Conservation (phyloP, 2,113 vertebrate genomes). For the Montifringilla adamsi region DNA sequence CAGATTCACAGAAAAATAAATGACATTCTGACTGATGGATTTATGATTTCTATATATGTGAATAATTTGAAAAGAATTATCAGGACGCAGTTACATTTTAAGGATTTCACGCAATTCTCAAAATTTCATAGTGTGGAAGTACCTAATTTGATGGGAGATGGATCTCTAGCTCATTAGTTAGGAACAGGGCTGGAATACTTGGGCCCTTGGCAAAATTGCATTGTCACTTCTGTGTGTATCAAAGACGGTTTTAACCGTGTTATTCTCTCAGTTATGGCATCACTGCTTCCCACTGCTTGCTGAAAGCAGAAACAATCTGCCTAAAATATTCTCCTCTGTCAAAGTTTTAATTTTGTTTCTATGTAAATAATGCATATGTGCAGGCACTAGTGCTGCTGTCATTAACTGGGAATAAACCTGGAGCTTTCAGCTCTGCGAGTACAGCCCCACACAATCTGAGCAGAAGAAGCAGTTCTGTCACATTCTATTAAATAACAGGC, state of each 20-base stretch:
- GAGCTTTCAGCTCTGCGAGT: background rate
- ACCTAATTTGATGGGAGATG: background rate
- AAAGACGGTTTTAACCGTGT: background rate
- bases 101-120: background rate
- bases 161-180: background rate
- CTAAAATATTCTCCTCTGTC: background rate
- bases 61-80: background rate
- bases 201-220: slow-evolving; percentile 20
- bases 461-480: background rate
- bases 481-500: background rate
- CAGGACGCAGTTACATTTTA: background rate
- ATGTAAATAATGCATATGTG: background rate
- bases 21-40: background rate
- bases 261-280: background rate
- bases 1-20: background rate
- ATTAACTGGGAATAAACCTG: slow-evolving; percentile 11
- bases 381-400: background rate
- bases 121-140: background rate
- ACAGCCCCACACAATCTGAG: background rate
- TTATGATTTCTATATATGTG: background rate
- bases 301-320: slow-evolving; percentile 6
- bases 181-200: background rate
- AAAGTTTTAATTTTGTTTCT: slow-evolving; percentile 33
- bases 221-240: background rate
- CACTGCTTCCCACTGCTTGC: background rate